Evolutionary conservation across 2,113 vertebrate species (phyloP).

Genomic region (Callionymus lyra): DNA sequence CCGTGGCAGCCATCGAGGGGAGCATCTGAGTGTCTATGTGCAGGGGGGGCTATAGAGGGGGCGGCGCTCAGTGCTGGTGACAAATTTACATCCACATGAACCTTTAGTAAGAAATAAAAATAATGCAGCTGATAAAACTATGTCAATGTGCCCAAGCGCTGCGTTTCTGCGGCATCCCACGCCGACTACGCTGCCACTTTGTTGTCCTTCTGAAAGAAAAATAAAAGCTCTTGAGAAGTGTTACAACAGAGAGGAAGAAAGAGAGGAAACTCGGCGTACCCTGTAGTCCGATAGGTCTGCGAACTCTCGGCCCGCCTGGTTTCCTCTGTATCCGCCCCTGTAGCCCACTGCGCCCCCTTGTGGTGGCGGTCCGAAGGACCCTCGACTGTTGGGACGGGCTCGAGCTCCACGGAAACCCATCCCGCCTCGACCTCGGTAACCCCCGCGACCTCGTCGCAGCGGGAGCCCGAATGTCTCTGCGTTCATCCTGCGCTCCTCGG

Average conservation of each 20-base stretch:
- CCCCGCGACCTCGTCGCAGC: conserved; percentile 79
- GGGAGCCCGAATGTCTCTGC: conserved; percentile 89
- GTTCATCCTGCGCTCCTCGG: conserved; percentile 84
- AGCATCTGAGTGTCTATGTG: too few relatives aligned
- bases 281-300: conserved; percentile 82
- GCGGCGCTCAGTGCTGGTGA: conserved; percentile 70
- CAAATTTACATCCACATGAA: conserved; percentile 79
- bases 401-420: conserved; percentile 78
- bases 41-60: too few relatives aligned
- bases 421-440: conserved; percentile 73
- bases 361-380: conserved; percentile 67
- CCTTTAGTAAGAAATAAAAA: too few relatives aligned
- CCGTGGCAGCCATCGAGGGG: too few relatives aligned
- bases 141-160: conserved; percentile 32
- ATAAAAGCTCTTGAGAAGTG: neutral
- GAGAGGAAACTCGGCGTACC: conserved; percentile 56
- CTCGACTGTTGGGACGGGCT: conserved; percentile 69
- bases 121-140: too few relatives aligned
- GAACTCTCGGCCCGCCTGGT: conserved; percentile 82
- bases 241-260: neutral
- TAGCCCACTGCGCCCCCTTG: conserved; percentile 64
- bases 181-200: conserved; percentile 83
- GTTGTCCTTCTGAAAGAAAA: conserved; percentile 80
- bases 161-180: conserved; percentile 54
- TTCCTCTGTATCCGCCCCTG: conserved; percentile 80